These are phyloP conservation scores for Melipona beecheii DNA, from an alignment of 2,888 invertebrate genomes.

Conservation along the genomic window DNA sequence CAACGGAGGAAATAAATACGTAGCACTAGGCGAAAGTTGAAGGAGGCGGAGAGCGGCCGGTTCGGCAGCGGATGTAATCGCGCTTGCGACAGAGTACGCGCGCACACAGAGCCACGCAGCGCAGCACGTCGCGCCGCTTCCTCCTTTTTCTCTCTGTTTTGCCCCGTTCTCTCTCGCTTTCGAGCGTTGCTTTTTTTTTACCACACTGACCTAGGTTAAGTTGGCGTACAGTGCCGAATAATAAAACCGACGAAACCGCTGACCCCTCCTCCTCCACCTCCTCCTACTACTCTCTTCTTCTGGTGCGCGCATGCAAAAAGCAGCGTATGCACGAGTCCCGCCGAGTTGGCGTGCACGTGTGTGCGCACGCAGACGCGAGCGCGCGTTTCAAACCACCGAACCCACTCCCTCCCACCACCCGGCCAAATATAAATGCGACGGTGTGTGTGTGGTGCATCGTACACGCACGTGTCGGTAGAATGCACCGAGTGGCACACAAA, in stretches of 20 bases:
- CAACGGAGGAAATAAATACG: too few species aligned
- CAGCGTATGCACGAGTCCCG: slow-evolving; percentile 5
- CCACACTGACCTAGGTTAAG: slow-evolving; percentile 83
- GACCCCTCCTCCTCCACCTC: slow-evolving; percentile 70
- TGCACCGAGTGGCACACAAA: slow-evolving; percentile 74
- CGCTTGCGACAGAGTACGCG: slow-evolving; percentile 43
- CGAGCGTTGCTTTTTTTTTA: slow-evolving; percentile 71
- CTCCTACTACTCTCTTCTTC: slow-evolving; percentile 36
- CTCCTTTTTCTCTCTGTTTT: slow-evolving; percentile 28
- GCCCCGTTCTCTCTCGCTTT: slow-evolving; percentile 30
- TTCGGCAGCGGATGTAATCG: slow-evolving; percentile 77
- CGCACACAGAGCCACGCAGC: background rate
- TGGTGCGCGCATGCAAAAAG: slow-evolving; percentile 28
- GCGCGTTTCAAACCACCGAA: slow-evolving; percentile 27
- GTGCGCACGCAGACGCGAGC: background rate
- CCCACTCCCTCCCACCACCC: slow-evolving; percentile 56
- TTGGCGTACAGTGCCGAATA: slow-evolving; percentile 80
- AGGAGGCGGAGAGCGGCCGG: slow-evolving; percentile 28
- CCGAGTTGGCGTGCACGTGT: background rate
- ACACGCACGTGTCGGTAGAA: slow-evolving; percentile 51
- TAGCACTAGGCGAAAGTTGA: too few species aligned
- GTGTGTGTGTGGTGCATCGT: background rate
- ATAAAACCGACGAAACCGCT: slow-evolving; percentile 79
- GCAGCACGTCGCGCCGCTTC: slow-evolving; percentile 1
- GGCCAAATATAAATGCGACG: slow-evolving; percentile 68